These are phyloP conservation scores for Acanthosepion pharaonis DNA, from an alignment of 2,888 invertebrate genomes.

Conservation along the genomic window DNA sequence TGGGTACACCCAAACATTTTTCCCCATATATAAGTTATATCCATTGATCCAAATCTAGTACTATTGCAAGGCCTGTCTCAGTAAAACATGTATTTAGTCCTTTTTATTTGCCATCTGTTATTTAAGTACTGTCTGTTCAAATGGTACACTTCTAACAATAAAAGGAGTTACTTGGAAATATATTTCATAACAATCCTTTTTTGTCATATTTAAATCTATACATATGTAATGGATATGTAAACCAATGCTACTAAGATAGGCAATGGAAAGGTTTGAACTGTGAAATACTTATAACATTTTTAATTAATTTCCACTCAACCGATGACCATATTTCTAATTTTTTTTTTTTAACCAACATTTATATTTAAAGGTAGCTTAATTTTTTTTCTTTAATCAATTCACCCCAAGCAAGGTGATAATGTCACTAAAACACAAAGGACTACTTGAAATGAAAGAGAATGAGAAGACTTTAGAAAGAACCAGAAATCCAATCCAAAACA, in stretches of 20 bases:
- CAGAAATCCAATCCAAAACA: too few species aligned
- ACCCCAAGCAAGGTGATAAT: too few species aligned
- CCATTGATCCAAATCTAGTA: neutral
- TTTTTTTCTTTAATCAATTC: too few species aligned
- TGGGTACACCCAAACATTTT: too few species aligned
- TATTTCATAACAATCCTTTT: neutral
- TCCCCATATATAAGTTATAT: too few species aligned
- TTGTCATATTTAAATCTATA: neutral
- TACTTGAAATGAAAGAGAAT: too few species aligned
- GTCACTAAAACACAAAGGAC: too few species aligned
- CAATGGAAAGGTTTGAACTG: neutral
- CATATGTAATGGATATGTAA: neutral
- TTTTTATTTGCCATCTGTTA: neutral
- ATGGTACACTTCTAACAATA: neutral
- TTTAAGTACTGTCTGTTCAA: neutral
- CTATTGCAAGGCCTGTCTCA: neutral
- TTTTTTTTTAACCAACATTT: neutral
- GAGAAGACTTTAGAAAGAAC: too few species aligned
- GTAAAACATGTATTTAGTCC: neutral
- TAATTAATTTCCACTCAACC: neutral
- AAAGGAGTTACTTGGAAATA: neutral
- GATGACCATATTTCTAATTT: neutral
- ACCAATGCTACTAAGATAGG: neutral
- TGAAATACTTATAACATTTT: neutral
- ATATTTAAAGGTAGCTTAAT: too few species aligned